Evolutionary conservation across 1,140 invertebrate species (phyloP).

Genomic region (Steinernema khuongi): DNA sequence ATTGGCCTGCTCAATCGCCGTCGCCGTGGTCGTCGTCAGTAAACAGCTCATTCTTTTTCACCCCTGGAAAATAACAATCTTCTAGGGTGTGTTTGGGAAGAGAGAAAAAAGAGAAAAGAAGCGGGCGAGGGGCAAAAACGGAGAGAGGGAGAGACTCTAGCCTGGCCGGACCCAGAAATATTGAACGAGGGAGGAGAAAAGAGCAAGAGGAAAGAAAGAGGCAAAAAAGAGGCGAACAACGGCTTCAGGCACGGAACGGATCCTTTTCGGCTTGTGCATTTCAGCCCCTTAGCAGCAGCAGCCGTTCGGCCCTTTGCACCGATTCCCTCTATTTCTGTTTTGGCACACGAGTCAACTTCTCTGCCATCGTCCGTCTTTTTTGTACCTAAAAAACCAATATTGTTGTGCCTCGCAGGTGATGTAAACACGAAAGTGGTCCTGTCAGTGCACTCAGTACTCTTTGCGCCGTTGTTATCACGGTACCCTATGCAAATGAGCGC

Average conservation of each 20-base stretch:
- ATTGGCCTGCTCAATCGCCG: not conserved
- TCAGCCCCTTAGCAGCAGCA: not conserved
- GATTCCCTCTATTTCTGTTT: not conserved
- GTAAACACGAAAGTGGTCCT: not conserved
- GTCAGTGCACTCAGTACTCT: too few species aligned
- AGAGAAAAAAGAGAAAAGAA: not conserved
- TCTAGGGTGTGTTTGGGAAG: not conserved
- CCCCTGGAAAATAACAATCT: not conserved
- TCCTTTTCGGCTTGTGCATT: slow-evolving; percentile 10
- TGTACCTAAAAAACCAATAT: not conserved
- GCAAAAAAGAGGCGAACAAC: slow-evolving; percentile 10
- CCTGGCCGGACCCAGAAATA: slow-evolving; percentile 10
- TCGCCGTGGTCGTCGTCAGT: not conserved
- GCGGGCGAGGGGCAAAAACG: not conserved
- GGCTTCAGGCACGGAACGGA: not conserved
- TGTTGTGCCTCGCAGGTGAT: not conserved
- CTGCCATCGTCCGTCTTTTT: not conserved
- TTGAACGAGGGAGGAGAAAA: slow-evolving; percentile 15
- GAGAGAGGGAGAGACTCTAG: slow-evolving; percentile 6
- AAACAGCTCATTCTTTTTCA: slow-evolving; percentile 13
- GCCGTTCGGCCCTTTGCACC: not conserved
- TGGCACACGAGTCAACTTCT: not conserved
- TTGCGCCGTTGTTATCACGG: too few species aligned
- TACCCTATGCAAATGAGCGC: too few species aligned
- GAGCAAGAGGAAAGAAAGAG: slow-evolving; percentile 2